Percentiles rank a stretch among this genome's conserved stretches.
Evolutionary conservation across 2,113 vertebrate species (phyloP).

Genomic region (Ovibos moschatus): DNA sequence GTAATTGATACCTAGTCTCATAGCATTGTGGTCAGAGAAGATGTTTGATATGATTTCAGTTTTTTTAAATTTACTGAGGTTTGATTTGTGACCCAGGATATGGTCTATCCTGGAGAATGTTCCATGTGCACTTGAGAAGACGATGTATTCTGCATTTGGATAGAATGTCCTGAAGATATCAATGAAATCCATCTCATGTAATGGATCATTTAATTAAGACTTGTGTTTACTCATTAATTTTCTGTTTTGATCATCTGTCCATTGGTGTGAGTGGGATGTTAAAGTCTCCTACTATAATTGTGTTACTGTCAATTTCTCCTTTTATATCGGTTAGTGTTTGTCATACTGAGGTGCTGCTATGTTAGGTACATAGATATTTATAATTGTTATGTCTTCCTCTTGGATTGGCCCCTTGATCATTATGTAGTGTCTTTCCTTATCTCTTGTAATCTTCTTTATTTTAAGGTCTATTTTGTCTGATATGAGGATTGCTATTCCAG

Average conservation of each 20-base stretch:
- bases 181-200: no score
- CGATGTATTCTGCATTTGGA: neutral
- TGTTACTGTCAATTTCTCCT: neutral
- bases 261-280: neutral
- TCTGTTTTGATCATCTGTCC: neutral
- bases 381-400: neutral
- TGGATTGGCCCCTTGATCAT: neutral
- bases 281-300: neutral
- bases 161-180: neutral
- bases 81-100: neutral
- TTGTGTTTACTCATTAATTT: neutral
- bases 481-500: neutral
- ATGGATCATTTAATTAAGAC: neutral
- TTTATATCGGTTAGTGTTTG: neutral
- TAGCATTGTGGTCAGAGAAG: neutral
- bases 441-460: neutral
- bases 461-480: neutral
- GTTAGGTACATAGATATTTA: neutral
- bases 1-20: neutral
- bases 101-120: neutral
- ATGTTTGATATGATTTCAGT: neutral
- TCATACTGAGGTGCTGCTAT: neutral
- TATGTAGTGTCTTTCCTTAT: neutral
- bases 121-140: neutral
- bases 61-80: neutral